Evolutionary conservation across 2,888 invertebrate genomes (phyloP), one percentile per base, ranked within the genome.

Genomic region (Erpobdella octoculata): DNA sequence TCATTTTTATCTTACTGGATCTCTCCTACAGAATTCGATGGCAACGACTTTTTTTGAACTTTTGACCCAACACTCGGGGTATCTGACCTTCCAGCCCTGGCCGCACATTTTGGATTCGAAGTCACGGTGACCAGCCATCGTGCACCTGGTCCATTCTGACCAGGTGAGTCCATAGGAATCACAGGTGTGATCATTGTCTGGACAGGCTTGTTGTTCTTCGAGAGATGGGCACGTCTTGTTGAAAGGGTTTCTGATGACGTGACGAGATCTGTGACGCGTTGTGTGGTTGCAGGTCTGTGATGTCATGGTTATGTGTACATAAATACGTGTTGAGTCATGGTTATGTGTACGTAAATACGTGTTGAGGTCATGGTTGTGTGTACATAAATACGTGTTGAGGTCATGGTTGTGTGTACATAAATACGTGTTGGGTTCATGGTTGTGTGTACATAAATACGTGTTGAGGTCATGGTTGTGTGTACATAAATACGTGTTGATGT

Each of bases 21-120:
- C n/a, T 53, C 37, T 69, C 33, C 35, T 53, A 53, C 69, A 69
- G 35, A 58, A 48, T 36, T 69, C 21, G 33, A 53, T 33, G 25
- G 48, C 46, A 28, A 58, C 69, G 25, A 33, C 48, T 31, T 58
- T 33, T 15, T n/a, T 12, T 0, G 58, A 21, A 9, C 35, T 25
- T 33, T 8, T 28, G 33, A 35, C n/a, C 35, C n/a, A 9, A 58
- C 69, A 69, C 37, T 69, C 53, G 21, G 33, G 33, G 35, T 21
- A 53, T 31, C 69, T 48, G 35, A 4, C 12, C 46, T n/a, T 69
- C 36, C n/a, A n/a, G 18, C 69, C 69, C 1, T n/a, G n/a, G n/a
- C 69, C 58, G 46, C 69, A 69, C 38, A 6, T 21, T 65, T 6
- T 25, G 12, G n/a, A 15, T 33, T 59, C 59, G 59, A 59, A 15